These are phyloP conservation scores for Pelecanoides urinatrix DNA, from an alignment of 2,113 vertebrate species.

Conservation along the genomic window DNA sequence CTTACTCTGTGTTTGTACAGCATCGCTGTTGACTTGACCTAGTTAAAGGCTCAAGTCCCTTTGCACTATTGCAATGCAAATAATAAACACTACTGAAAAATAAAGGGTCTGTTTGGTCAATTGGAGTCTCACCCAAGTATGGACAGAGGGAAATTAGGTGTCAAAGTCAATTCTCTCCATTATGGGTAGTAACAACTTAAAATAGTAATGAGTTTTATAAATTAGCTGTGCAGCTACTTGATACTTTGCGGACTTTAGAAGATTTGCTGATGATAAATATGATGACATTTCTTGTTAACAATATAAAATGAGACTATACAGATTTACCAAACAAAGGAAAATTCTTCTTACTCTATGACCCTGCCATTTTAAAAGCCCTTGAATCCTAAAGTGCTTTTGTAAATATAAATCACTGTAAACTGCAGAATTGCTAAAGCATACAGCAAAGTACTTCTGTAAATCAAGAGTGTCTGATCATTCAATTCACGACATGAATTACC, in stretches of 20 bases:
- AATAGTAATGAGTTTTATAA: neutral
- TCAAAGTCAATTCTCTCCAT: neutral
- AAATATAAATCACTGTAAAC: neutral
- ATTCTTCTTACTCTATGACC: neutral
- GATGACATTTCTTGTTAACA: constrained; percentile 9
- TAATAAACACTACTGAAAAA: constrained; percentile 52
- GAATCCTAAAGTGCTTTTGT: neutral
- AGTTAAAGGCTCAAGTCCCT: neutral
- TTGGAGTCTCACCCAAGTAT: neutral
- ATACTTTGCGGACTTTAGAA: neutral
- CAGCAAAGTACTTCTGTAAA: neutral
- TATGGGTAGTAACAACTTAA: neutral
- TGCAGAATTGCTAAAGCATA: neutral
- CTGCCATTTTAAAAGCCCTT: neutral
- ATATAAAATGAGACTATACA: neutral
- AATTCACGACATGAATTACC: neutral
- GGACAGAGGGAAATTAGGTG: neutral
- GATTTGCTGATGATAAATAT: neutral
- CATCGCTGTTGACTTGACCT: neutral
- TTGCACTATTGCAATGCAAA: constrained; percentile 8
- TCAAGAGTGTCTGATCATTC: neutral
- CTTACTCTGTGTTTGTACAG: neutral
- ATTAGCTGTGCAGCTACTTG: neutral
- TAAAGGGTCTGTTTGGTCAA: neutral
- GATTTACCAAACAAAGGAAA: constrained; percentile 25